phyloP scores from a whole-genome alignment of 2,113 vertebrate genomes.

The Apteryx owenii region DNA sequence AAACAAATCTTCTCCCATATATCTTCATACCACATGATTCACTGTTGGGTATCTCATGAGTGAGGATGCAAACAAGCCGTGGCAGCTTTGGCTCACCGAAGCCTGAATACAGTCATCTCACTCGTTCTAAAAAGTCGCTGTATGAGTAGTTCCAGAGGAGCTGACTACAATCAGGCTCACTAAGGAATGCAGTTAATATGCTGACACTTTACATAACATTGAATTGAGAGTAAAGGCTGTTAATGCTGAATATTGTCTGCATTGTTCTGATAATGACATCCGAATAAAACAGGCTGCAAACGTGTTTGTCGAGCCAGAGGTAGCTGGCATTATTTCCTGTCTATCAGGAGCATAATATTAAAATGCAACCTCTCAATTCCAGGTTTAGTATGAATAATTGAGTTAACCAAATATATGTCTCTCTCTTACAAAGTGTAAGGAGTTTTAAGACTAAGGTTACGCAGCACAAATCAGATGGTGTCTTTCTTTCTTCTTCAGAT shows the following conservation, averaged over 20 bases:
- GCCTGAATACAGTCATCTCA: not conserved
- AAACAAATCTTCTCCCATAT: not conserved
- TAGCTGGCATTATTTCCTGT: not conserved
- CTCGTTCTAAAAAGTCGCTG: not conserved
- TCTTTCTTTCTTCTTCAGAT: not conserved
- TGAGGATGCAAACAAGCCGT: not conserved
- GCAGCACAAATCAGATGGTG: not conserved
- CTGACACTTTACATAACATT: not conserved
- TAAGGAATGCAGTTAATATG: not conserved
- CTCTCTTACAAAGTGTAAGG: not conserved
- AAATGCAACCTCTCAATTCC: not conserved
- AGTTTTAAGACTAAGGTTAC: not conserved
- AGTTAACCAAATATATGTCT: not conserved
- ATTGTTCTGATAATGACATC: slow-evolving; percentile 16
- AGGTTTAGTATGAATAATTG: not conserved
- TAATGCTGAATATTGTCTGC: not conserved
- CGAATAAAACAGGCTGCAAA: not conserved
- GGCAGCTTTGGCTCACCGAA: not conserved
- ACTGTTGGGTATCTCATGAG: not conserved
- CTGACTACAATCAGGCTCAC: not conserved
- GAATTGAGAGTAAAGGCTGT: not conserved
- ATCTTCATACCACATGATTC: not conserved
- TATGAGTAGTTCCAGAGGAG: not conserved
- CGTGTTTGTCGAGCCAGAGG: not conserved
- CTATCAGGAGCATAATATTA: not conserved